Evolutionary conservation across 1,140 invertebrate species (phyloP).

Genomic region (Papilio helenus): DNA sequence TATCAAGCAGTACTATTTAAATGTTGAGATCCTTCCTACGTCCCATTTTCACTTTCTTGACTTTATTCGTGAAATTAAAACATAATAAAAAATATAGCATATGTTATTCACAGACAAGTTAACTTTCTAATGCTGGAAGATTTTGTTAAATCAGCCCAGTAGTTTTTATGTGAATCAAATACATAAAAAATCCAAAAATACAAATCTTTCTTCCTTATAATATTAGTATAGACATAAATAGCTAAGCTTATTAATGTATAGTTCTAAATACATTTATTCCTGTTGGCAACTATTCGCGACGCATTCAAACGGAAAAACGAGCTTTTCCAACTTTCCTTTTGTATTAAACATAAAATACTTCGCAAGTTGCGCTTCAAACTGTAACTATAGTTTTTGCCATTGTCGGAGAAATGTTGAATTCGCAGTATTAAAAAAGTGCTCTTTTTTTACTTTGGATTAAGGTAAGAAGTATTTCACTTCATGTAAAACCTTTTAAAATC

Average conservation of each 20-base stretch:
- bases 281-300: neutral
- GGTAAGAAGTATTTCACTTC: neutral
- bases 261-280: neutral
- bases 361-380: neutral
- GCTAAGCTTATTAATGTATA: neutral
- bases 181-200: no score
- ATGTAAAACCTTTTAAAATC: neutral
- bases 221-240: no score
- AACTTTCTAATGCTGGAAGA: no score
- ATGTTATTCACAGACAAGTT: no score
- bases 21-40: no score
- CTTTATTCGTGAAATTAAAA: no score
- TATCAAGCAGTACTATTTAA: no score
- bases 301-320: slow-evolving; percentile 13
- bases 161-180: no score
- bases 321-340: slow-evolving; percentile 26
- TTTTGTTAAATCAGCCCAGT: no score
- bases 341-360: slow-evolving; percentile 17
- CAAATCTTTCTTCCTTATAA: no score
- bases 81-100: no score
- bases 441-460: neutral
- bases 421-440: slow-evolving; percentile 5
- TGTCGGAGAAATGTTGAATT: neutral
- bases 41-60: no score
- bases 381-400: slow-evolving; percentile 14